Evolutionary conservation across 2,113 vertebrate genomes (phyloP).

Genomic region (Leucoraja erinaceus): DNA sequence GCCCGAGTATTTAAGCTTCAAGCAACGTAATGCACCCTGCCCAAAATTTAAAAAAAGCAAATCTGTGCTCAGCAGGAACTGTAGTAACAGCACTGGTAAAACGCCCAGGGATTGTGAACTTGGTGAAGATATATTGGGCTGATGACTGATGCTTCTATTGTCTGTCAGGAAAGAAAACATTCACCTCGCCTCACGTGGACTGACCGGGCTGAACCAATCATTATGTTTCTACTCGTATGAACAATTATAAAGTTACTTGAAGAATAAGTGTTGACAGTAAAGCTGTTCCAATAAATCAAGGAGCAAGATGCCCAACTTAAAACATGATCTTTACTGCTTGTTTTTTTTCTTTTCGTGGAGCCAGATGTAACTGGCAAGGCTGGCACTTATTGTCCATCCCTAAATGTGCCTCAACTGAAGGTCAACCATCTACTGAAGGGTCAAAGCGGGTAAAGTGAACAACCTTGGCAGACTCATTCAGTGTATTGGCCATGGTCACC

Average conservation of each 20-base stretch:
- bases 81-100: not conserved
- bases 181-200: not conserved
- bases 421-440: no score
- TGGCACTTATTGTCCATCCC: no score
- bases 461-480: no score
- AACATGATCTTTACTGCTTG: not conserved
- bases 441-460: no score
- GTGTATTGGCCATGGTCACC: no score
- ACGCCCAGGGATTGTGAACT: slow-evolving; percentile 17
- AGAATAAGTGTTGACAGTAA: not conserved
- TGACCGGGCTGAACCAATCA: not conserved
- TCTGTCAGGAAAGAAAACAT: not conserved
- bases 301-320: not conserved
- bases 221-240: not conserved
- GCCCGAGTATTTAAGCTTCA: not conserved
- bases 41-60: not conserved
- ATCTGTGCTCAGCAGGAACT: not conserved
- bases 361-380: no score
- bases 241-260: not conserved
- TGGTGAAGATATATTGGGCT: not conserved
- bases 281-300: not conserved
- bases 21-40: not conserved
- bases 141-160: slow-evolving; percentile 8
- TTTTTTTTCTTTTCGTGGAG: no score
- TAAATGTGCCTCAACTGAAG: no score